Evolutionary conservation across 2,888 invertebrate species (phyloP).

Genomic region (Drosophila dives): DNA sequence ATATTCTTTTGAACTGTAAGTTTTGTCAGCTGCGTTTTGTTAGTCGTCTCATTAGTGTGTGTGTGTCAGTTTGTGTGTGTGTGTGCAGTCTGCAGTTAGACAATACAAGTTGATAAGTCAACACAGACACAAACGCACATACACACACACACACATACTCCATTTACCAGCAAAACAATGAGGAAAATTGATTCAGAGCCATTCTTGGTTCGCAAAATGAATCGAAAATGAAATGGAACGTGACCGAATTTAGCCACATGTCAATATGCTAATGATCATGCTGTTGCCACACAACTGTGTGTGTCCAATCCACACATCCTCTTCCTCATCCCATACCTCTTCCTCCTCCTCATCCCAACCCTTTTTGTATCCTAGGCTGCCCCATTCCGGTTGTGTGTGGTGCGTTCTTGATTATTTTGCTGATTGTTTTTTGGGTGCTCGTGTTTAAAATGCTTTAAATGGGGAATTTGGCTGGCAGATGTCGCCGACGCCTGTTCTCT

Average conservation of each 20-base stretch:
- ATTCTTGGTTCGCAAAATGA: constrained; percentile 42
- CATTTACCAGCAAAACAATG: constrained; percentile 32
- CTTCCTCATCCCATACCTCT: background rate
- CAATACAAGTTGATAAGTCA: constrained; percentile 57
- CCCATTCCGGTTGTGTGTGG: background rate
- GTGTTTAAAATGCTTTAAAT: constrained; percentile 45
- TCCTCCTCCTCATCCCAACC: background rate
- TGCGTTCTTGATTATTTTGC: constrained; percentile 32
- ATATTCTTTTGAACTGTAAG: constrained; percentile 53
- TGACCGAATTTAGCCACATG: constrained; percentile 79
- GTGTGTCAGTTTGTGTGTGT: constrained; percentile 2
- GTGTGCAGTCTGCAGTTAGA: constrained; percentile 14
- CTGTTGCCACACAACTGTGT: constrained; percentile 26
- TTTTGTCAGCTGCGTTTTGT: constrained; percentile 49
- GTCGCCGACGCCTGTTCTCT: constrained; percentile 2
- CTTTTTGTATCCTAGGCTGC: background rate
- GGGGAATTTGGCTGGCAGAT: constrained; percentile 14
- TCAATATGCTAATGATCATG: constrained; percentile 76
- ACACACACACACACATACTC: background rate
- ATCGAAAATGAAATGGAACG: constrained; percentile 72
- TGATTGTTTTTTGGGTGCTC: constrained; percentile 41
- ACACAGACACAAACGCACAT: constrained; percentile 10
- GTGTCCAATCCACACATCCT: background rate
- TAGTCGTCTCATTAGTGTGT: background rate
- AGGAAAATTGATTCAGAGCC: constrained; percentile 66